Percentiles rank a stretch among this genome's conserved stretches.
These are phyloP conservation scores for Helicoverpa assulta DNA, from an alignment of 2,888 invertebrate genomes.

Conservation along the genomic window DNA sequence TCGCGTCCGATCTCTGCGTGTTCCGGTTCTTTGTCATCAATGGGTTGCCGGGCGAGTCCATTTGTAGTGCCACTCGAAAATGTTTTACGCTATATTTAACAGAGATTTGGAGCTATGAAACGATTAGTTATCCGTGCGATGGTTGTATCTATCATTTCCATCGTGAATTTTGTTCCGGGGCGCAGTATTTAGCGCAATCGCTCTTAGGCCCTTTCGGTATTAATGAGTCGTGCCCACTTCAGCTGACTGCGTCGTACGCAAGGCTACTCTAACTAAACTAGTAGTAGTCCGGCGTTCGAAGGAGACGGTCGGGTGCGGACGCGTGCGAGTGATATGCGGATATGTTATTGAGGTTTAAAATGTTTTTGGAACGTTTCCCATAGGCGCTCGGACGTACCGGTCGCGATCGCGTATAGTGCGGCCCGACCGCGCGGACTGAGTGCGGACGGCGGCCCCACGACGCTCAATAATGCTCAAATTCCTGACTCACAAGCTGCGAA, in stretches of 20 bases:
- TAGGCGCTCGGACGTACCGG: slow-evolving; percentile 70
- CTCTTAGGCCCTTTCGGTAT: slow-evolving; percentile 82
- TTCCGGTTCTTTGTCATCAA: slow-evolving; percentile 93
- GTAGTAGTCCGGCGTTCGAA: slow-evolving; percentile 85
- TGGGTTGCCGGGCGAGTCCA: slow-evolving; percentile 92
- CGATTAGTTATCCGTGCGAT: slow-evolving; percentile 48
- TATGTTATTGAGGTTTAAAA: slow-evolving; percentile 81
- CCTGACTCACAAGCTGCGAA: slow-evolving; percentile 95
- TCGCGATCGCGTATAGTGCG: slow-evolving; percentile 35
- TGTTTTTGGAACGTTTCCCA: slow-evolving; percentile 83
- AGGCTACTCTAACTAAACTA: slow-evolving; percentile 84
- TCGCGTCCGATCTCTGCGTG: slow-evolving; percentile 90
- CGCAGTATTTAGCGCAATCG: slow-evolving; percentile 76
- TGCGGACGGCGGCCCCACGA: slow-evolving; percentile 77
- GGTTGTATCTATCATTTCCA: slow-evolving; percentile 49
- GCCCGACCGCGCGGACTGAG: slow-evolving; percentile 73
- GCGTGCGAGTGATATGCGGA: slow-evolving; percentile 77
- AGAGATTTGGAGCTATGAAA: slow-evolving; percentile 64
- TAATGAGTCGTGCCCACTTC: slow-evolving; percentile 87
- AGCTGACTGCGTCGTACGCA: slow-evolving; percentile 90
- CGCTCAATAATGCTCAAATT: slow-evolving; percentile 95
- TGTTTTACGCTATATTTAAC: slow-evolving; percentile 79
- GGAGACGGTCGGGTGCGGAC: slow-evolving; percentile 75
- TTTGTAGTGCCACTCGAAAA: slow-evolving; percentile 78
- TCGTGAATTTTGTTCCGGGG: slow-evolving; percentile 53